These are phyloP conservation scores for Aquatica leii DNA, from an alignment of 2,888 invertebrate species.

Conservation along the genomic window DNA sequence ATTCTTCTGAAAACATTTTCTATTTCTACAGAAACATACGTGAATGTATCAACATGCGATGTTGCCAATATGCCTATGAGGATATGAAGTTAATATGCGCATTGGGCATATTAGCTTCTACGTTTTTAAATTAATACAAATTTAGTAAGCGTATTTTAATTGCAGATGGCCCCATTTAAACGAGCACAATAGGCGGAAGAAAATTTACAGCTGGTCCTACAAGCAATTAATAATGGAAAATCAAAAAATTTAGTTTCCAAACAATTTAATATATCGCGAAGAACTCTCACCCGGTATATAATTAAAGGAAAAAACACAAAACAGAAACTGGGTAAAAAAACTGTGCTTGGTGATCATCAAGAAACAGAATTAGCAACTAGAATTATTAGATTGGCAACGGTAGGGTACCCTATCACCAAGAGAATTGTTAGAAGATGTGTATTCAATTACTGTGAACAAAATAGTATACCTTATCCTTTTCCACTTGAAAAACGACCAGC, in stretches of 20 bases:
- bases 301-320: neutral
- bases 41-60: neutral
- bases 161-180: neutral
- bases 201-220: neutral
- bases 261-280: neutral
- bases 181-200: neutral
- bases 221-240: neutral
- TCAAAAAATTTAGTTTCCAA: slow-evolving; percentile 2
- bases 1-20: neutral
- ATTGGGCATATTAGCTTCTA: neutral
- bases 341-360: neutral
- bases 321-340: neutral
- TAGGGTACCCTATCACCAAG: neutral
- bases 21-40: neutral
- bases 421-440: neutral
- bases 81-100: neutral
- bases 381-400: neutral
- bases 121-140: neutral
- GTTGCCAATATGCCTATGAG: neutral
- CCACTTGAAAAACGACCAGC: neutral
- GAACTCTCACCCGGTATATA: neutral
- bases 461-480: neutral
- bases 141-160: neutral
- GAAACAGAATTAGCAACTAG: neutral
- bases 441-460: neutral